Evolutionary conservation across 2,888 invertebrate genomes (phyloP), one percentile per base, ranked within the genome.

Genomic region (Ryuthela nishihirai): DNA sequence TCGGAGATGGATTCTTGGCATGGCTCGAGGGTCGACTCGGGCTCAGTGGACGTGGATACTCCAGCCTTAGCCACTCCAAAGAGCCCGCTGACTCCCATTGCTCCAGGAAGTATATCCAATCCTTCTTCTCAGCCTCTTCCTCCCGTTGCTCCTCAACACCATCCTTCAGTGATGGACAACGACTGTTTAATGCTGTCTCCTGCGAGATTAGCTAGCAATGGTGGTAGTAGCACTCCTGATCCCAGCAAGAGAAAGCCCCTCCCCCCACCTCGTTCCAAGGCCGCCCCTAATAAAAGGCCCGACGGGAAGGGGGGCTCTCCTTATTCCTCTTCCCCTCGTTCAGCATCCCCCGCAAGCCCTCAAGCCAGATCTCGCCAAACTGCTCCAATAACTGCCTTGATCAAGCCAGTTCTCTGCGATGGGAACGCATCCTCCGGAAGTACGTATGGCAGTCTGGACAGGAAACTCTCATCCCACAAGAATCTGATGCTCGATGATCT

Each of bases 31-130:
- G 70, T 72, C 25, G 73, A 72, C 61, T 73, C 72, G 1, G 72
- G 70, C 20, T 72, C 75, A 41, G 78, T 77, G 59, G 74, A 71
- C 64, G 68, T 70, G 65, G 73, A 71, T 54, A 72, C 75, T 18
- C 73, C 74, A 4, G 69, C 71, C 52, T 71, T 71, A 62, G 65
- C 73, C 23, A 72, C 72, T 40, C 74, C 75, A 5, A 69, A 72
- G 55, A 73, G 72, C 62, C 72, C 74, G 56, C 67, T 66, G 50
- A 66, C 67, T 25, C 68, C 70, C 43, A 46, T 48, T 38, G 20
- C 35, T 23, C 41, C 43, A 38, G 5, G n/a, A n/a, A n/a, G n/a
- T n/a, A n/a, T n/a, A n/a, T n/a, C n/a, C n/a, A n/a, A n/a, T n/a
- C n/a, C n/a, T n/a, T n/a, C n/a, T n/a, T n/a, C n/a, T n/a, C n/a